Base-by-base conservation (phyloP, 2,888 invertebrate species). In the Protodeltote pygarga region DNA sequence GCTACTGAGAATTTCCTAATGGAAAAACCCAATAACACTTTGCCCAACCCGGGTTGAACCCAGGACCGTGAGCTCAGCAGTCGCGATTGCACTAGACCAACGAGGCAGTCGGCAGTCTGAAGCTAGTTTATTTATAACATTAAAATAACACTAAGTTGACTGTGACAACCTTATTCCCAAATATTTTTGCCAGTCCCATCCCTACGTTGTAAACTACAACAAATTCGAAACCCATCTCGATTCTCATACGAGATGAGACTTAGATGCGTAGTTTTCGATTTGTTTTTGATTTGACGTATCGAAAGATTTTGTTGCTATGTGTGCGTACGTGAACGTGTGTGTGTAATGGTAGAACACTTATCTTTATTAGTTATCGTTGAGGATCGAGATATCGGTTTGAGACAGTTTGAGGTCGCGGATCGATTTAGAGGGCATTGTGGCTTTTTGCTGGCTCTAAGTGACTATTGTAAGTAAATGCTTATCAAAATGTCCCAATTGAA, bases 201-300 rank as follows among this genome's bases (percentile, higher is more conserved):
- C 48, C 41, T 58, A 19, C 9, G 21, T 21, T 15, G 13, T 23
- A 10, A 3, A 23, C 27, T 37, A 51, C 63, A 39, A 53, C n/a
- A 29, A 51, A 44, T 50, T 40, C 40, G 10, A 32, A 44, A 39
- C 23, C 23, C 25, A 63, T 63, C 35, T 44, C 45, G 35, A 49
- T 45, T 48, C 33, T n/a, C n/a, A 53, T 41, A 33, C 37, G 19
- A 32, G 50, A 59, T 37, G 28, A 40, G 53, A 67, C 31, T 67
- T 41, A 44, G 35, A 51, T 35, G 15, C 27, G 27, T 52, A 53
- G 65, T 64, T 65, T 49, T 49, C 39, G 48, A 59, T 54, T 54
- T 47, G 49, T 48, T 65, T 64, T 59, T 52, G 41, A 52, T 67
- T 54, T 23, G 39, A 54, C 25, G 41, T 23, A 20, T 34, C 42